Evolutionary conservation across 2,888 invertebrate species (phyloP).

Genomic region (Criorhina ranunculi): DNA sequence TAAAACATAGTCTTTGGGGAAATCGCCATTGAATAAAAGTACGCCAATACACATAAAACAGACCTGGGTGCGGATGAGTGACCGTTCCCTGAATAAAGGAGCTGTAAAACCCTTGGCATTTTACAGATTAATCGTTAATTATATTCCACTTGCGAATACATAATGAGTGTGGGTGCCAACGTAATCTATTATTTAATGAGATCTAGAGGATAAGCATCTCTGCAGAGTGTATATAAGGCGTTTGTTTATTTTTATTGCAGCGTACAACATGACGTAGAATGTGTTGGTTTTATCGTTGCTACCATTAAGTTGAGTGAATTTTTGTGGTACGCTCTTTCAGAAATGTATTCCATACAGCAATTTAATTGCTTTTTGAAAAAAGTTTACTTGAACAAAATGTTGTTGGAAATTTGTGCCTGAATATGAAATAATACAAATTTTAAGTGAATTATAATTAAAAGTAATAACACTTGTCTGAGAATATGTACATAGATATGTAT

Average conservation of each 20-base stretch:
- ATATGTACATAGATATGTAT: too few relatives aligned
- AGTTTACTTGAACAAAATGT: too few relatives aligned
- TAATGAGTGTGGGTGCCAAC: slow-evolving; percentile 5
- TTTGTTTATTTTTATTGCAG: background rate
- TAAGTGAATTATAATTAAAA: too few relatives aligned
- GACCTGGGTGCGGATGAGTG: background rate
- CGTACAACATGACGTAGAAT: background rate
- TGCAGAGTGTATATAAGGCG: background rate
- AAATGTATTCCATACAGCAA: background rate
- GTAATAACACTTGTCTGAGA: too few relatives aligned
- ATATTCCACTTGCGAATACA: slow-evolving; percentile 18
- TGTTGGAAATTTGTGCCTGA: too few relatives aligned
- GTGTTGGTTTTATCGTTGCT: slow-evolving; percentile 1
- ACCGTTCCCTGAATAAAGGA: background rate
- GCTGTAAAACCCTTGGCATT: slow-evolving; percentile 19
- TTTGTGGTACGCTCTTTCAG: background rate
- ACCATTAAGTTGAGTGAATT: slow-evolving; percentile 1
- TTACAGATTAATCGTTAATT: slow-evolving; percentile 32
- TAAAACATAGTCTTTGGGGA: too few relatives aligned
- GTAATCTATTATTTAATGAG: slow-evolving; percentile 27
- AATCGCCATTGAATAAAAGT: too few relatives aligned
- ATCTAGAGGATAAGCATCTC: background rate
- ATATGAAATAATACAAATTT: too few relatives aligned
- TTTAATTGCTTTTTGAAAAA: background rate
- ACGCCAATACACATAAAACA: background rate